phyloP scores from a whole-genome alignment of 2,797 vertebrate genomes.

The Muscicapa comitata region DNA sequence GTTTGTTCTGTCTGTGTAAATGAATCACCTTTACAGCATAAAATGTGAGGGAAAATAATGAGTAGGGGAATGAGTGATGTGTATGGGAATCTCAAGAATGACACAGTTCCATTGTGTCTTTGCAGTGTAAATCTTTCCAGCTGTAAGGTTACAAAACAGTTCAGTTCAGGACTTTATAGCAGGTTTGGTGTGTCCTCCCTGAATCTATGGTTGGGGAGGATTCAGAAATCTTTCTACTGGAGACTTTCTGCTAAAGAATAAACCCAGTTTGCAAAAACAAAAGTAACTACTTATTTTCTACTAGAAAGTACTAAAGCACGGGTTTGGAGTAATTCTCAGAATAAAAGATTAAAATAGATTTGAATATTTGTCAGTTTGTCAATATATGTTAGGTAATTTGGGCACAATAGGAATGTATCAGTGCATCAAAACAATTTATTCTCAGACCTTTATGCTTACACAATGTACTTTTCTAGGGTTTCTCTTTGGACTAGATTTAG shows the following conservation, averaged over 20 bases:
- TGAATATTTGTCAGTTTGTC: not conserved
- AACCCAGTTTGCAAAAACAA: constrained; percentile 1
- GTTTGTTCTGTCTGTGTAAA: not conserved
- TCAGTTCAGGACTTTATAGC: not conserved
- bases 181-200: constrained; percentile 31
- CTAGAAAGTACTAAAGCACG: not conserved
- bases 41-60: not conserved
- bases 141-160: not conserved
- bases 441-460: not conserved
- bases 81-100: not conserved
- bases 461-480: not conserved
- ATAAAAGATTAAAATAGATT: not conserved
- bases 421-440: not conserved
- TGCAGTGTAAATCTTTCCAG: constrained; percentile 55
- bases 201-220: not conserved
- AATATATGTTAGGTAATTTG: not conserved
- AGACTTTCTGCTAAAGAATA: constrained; percentile 51
- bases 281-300: not conserved
- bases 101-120: not conserved
- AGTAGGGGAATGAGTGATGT: not conserved
- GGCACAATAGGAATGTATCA: not conserved
- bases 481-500: not conserved
- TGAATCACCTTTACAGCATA: not conserved
- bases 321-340: not conserved
- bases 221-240: not conserved